Evolutionary conservation across 2,888 invertebrate genomes (phyloP).

Genomic region (Holacanthella duospinosa): DNA sequence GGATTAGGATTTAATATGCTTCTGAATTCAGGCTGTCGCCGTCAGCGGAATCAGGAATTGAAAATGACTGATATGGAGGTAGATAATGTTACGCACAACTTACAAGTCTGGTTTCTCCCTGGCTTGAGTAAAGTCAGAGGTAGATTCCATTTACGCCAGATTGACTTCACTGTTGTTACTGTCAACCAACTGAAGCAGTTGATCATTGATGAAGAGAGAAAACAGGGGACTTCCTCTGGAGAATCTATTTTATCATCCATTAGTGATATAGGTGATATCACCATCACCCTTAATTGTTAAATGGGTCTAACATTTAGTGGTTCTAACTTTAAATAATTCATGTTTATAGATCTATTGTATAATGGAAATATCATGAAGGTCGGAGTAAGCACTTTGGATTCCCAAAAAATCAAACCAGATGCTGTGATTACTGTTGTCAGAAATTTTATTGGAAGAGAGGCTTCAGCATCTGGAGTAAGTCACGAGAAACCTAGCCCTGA

Average conservation of each 20-base stretch:
- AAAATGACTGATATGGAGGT: background rate
- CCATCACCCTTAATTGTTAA: too few species aligned
- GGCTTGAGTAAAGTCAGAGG: background rate
- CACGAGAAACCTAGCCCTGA: background rate
- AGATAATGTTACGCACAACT: background rate
- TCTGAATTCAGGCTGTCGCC: too few species aligned
- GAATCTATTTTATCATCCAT: background rate
- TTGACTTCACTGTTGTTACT: background rate
- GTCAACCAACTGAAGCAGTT: background rate
- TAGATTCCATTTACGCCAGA: constrained; percentile 2
- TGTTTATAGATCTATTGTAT: background rate
- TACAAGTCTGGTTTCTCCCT: background rate
- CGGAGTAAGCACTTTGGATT: background rate
- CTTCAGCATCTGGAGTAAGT: background rate
- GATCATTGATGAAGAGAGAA: background rate
- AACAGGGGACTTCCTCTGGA: background rate
- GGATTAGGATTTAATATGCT: too few species aligned
- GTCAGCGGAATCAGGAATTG: background rate
- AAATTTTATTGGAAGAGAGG: background rate
- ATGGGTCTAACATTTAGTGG: too few species aligned
- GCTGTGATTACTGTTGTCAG: background rate
- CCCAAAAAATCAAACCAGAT: background rate
- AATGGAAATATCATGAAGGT: background rate
- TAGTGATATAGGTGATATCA: background rate
- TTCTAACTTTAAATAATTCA: too few species aligned